phyloP scores from a whole-genome alignment of 30 jellyfish, hydroid and myxozoan species.

The Aurelia sp. region DNA sequence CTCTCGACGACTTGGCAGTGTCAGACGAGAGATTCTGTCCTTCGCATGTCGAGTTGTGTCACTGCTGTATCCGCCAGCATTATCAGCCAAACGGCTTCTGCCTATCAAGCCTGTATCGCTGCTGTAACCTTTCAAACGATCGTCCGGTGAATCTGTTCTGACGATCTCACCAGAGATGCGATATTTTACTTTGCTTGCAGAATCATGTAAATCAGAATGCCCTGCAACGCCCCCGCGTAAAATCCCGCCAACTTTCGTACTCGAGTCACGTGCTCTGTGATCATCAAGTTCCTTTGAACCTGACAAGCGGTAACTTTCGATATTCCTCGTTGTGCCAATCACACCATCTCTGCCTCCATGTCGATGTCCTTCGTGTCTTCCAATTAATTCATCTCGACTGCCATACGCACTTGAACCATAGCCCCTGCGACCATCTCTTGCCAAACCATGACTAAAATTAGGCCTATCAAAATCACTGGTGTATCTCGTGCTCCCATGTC shows the following conservation, averaged over 20 bases:
- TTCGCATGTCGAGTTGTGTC: conserved; percentile 18
- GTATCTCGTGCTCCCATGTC: background rate
- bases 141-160: conserved; percentile 76
- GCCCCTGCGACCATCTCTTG: conserved; percentile 8
- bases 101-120: conserved; percentile 39
- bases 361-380: conserved; percentile 15
- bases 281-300: conserved; percentile 17
- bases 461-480: conserved; percentile 20
- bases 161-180: conserved; percentile 84
- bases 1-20: conserved; percentile 14
- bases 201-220: background rate
- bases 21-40: conserved; percentile 19
- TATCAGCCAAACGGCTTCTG: conserved; percentile 19
- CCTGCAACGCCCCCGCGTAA: background rate
- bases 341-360: conserved; percentile 36
- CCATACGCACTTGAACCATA: conserved; percentile 40
- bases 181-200: conserved; percentile 54
- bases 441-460: background rate
- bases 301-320: conserved; percentile 22
- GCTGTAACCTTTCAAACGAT: conserved; percentile 30
- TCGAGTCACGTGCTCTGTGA: conserved; percentile 39
- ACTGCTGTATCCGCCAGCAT: conserved; percentile 28
- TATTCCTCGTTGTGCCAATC: background rate
- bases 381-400: conserved; percentile 26
- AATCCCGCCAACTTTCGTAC: conserved; percentile 15